A percentile compares a stretch with the other conserved stretches of the same genome.
Evolutionary conservation across 2,797 vertebrate genomes (phyloP).

Genomic region (Tinamus major): DNA sequence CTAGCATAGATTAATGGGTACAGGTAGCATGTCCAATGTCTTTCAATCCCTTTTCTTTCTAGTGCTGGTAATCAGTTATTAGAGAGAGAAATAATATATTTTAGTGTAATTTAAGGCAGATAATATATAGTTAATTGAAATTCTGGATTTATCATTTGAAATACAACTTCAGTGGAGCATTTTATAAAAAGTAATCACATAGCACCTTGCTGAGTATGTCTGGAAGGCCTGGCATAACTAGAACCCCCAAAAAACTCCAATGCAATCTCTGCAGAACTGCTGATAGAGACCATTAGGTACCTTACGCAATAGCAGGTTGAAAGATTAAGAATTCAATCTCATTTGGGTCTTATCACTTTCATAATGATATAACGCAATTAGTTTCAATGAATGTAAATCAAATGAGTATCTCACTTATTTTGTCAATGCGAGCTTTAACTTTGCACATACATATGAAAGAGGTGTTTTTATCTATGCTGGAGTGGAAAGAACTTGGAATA

Average conservation of each 20-base stretch:
- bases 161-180: rapidly evolving
- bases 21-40: neutral
- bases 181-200: neutral
- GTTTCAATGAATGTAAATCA: neutral
- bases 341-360: neutral
- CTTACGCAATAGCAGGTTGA: neutral
- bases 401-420: neutral
- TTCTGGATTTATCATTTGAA: neutral
- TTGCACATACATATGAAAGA: rapidly evolving
- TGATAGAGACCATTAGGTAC: neutral
- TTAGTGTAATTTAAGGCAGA: neutral
- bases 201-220: neutral
- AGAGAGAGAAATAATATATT: neutral
- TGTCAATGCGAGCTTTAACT: neutral
- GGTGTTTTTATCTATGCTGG: neutral
- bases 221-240: neutral
- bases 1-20: neutral
- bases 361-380: neutral
- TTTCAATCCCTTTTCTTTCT: neutral
- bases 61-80: neutral
- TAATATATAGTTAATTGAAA: neutral
- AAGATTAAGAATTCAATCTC: neutral
- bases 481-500: neutral
- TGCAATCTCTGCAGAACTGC: neutral
- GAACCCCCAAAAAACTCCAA: neutral